A percentile compares a stretch with the other conserved stretches of the same genome.
phyloP scores from a whole-genome alignment of 92 coral and sea anemone genomes.

The Meandrina meandrites region DNA sequence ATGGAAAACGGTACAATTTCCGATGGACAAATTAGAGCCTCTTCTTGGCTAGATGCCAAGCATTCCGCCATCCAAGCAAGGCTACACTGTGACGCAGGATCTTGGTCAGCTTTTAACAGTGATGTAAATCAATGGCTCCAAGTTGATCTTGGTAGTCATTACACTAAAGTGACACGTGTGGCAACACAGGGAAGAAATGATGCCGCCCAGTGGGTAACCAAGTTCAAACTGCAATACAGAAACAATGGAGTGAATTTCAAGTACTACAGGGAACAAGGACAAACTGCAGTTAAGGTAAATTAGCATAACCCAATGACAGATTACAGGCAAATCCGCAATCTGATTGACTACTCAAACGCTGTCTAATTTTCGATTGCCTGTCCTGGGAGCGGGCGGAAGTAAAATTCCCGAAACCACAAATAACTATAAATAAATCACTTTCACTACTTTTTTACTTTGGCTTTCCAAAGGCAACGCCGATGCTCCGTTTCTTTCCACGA shows the following conservation, averaged over 20 bases:
- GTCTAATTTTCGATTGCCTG: too few relatives aligned
- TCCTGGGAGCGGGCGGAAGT: too few relatives aligned
- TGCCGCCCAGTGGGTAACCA: neutral
- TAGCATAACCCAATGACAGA: too few relatives aligned
- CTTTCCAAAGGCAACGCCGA: too few relatives aligned
- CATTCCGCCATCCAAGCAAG: neutral
- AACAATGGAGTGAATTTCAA: neutral
- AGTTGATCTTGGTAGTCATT: neutral
- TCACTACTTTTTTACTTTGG: too few relatives aligned
- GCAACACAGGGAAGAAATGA: neutral
- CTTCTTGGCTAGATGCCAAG: neutral
- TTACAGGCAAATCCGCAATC: too few relatives aligned
- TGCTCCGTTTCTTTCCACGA: too few relatives aligned
- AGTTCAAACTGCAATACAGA: neutral
- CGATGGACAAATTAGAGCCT: neutral
- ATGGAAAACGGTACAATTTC: neutral
- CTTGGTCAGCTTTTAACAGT: neutral
- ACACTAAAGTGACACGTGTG: neutral
- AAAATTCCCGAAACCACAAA: too few relatives aligned
- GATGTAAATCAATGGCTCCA: neutral
- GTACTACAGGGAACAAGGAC: neutral
- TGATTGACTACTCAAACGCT: too few relatives aligned
- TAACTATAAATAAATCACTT: too few relatives aligned
- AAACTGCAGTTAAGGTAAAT: neutral
- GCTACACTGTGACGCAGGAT: neutral